These are phyloP conservation scores for Lanius ludovicianus DNA, from an alignment of 2,113 vertebrate species.

Conservation along the genomic window DNA sequence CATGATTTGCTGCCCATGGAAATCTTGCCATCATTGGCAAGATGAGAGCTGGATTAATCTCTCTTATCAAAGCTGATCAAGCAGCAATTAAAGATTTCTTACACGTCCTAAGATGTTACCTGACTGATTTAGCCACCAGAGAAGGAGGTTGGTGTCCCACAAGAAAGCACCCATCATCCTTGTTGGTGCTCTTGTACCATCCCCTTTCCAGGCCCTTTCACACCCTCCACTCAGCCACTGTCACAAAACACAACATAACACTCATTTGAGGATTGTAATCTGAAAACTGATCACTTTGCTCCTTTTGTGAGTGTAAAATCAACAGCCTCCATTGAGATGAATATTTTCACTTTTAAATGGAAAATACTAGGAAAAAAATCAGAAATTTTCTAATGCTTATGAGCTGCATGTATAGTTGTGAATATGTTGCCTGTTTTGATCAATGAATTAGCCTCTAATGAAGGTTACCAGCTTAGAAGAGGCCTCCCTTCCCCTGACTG, in stretches of 20 bases:
- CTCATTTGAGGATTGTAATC: not conserved
- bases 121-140: not conserved
- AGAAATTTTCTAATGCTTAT: not conserved
- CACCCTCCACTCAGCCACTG: not conserved
- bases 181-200: rapidly evolving
- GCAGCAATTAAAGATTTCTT: not conserved
- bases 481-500: not conserved
- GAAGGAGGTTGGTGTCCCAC: not conserved
- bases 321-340: not conserved
- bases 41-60: not conserved
- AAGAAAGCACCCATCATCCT: not conserved
- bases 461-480: not conserved
- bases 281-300: not conserved
- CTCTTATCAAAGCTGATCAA: not conserved
- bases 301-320: not conserved
- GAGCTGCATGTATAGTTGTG: not conserved
- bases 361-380: not conserved
- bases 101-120: not conserved
- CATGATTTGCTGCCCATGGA: not conserved
- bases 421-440: not conserved
- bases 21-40: not conserved
- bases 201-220: not conserved
- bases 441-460: not conserved
- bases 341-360: not conserved
- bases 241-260: not conserved